Conservation (phyloP, 2,888 invertebrate genomes). For the Eustalomyia histrio region DNA sequence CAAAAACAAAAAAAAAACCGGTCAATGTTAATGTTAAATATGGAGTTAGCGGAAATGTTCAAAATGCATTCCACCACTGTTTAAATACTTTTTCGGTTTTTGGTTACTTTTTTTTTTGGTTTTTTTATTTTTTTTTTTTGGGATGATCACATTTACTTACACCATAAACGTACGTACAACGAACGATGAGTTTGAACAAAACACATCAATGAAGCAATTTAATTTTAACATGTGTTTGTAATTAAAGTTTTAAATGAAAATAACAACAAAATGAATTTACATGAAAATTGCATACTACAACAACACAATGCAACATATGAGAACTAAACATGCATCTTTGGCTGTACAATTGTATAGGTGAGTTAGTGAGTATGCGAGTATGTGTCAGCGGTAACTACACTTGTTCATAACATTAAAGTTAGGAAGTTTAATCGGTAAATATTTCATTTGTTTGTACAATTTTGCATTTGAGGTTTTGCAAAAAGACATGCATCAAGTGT, state of each 20-base stretch:
- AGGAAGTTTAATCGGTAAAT: background rate
- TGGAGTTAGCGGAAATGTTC: conserved; percentile 53
- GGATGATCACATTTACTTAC: background rate
- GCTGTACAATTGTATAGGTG: background rate
- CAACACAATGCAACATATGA: background rate
- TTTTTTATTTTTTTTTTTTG: background rate
- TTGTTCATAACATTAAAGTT: background rate
- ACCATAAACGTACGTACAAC: background rate
- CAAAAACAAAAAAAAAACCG: too few relatives aligned
- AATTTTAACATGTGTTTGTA: conserved; percentile 70
- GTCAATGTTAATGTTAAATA: conserved; percentile 26
- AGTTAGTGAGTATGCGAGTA: background rate
- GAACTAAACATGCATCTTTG: background rate
- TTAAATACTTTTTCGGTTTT: conserved; percentile 12
- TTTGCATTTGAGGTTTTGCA: background rate
- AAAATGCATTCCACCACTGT: conserved; percentile 32
- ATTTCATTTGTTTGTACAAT: too few relatives aligned
- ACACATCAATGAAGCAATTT: conserved; percentile 64
- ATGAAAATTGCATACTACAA: conserved; percentile 47
- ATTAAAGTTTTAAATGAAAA: conserved; percentile 63
- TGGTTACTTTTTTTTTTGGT: background rate
- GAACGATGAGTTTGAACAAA: conserved; percentile 14
- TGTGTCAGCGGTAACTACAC: background rate
- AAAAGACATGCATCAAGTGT: background rate
- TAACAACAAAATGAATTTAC: conserved; percentile 47